Base-by-base conservation (phyloP, 2,113 vertebrate species). In the Nymphicus hollandicus region DNA sequence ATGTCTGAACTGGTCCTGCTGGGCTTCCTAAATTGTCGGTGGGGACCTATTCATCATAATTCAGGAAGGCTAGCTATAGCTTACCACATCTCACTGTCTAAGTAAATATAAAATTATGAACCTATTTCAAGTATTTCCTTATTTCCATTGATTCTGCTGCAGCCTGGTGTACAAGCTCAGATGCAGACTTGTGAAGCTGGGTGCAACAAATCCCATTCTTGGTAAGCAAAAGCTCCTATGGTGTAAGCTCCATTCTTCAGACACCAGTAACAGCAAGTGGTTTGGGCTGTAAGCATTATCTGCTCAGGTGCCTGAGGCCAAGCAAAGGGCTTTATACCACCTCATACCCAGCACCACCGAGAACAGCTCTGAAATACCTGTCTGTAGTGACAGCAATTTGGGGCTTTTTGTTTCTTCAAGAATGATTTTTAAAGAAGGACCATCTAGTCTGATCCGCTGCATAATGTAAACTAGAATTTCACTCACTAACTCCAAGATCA, bases 261-360 rank as follows among this genome's bases (percentile, higher is more conserved):
- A 2, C 50, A 0, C 29, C 2, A 71, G 10, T 22, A 1, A 18
- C 43, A n/a, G 15, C 23, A 7, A 13, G 64, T 0, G 18, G 25
- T 25, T 16, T 12, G 77, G 60, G 50, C 50, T 3, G 58, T 14
- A 58, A 16, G 61, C 37, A 1, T 8, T 16, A 6, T 1, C n/a
- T 8, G 46, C 46, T n/a, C n/a, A 6, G 41, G 20, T 4, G 6
- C 46, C 0, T 4, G 85, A 46, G 52, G 50, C 39, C 24, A 9
- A 58, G 25, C 65, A 5, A 25, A 4, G 63, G 56, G 49, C 12
- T 1, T 35, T 11, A 2, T 1, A 4, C 22, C 41, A 3, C 49
- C 70, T 47, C 50, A 12, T 25, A 23, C 28, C 18, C 35, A 4
- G 7, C 0, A 8, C 6, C 5, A 13, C 2, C 2, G 18, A 7